Evolutionary conservation across 2,797 vertebrate genomes (phyloP).

Genomic region (Pampus argenteus): DNA sequence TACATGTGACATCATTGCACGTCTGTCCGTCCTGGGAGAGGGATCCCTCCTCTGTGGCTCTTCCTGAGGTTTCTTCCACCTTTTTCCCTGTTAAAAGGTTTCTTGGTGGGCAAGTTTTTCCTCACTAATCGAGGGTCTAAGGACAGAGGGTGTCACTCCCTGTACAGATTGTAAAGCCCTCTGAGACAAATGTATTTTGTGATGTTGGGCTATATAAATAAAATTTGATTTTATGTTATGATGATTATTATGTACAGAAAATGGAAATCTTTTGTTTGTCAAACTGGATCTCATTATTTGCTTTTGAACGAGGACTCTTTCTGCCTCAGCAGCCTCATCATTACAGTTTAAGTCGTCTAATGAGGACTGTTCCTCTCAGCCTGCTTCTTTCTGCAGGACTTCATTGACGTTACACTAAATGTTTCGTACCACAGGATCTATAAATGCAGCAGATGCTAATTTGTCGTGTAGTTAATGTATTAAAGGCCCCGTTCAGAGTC

Average conservation of each 20-base stretch:
- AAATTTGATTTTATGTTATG: too few species aligned
- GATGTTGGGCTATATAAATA: too few species aligned
- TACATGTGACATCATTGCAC: too few species aligned
- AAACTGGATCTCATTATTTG: slow-evolving; percentile 30
- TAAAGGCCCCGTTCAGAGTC: neutral
- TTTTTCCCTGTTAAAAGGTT: too few species aligned
- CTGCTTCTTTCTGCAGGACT: slow-evolving; percentile 23
- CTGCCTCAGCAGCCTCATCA: slow-evolving; percentile 18
- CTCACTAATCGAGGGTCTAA: too few species aligned
- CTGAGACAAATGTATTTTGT: too few species aligned
- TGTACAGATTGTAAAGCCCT: too few species aligned
- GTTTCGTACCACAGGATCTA: slow-evolving; percentile 1
- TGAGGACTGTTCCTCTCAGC: slow-evolving; percentile 23
- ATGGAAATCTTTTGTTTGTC: neutral
- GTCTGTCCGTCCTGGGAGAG: too few species aligned
- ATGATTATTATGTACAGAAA: neutral
- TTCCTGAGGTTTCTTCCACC: too few species aligned
- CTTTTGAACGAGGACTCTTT: neutral
- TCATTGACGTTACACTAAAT: neutral
- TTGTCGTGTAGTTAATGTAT: neutral
- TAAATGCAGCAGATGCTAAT: neutral
- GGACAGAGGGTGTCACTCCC: too few species aligned
- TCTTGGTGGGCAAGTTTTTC: too few species aligned
- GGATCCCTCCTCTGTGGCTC: too few species aligned
- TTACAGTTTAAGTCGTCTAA: slow-evolving; percentile 1